These are phyloP conservation scores for Zosterops lateralis DNA, from an alignment of 2,113 vertebrate genomes.

Conservation along the genomic window DNA sequence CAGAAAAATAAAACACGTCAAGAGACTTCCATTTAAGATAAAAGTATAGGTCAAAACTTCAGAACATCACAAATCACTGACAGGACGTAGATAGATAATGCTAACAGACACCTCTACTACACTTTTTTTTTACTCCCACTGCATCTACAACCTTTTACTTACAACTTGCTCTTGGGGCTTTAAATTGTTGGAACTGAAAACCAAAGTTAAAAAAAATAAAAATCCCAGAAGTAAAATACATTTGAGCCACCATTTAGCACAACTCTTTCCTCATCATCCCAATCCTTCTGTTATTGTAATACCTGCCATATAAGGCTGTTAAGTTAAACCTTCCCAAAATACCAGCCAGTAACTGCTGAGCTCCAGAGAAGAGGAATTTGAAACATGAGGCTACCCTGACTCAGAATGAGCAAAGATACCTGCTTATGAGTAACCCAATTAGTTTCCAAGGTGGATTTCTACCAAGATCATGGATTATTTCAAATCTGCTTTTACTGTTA, in stretches of 20 bases:
- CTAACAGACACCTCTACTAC: neutral
- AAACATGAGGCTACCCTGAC: neutral
- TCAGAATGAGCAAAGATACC: neutral
- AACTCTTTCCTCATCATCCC: neutral
- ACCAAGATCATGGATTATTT: neutral
- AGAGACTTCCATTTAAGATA: neutral
- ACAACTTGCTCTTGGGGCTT: neutral
- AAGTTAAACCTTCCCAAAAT: neutral
- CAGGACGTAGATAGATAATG: rapidly evolving
- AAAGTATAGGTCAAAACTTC: neutral
- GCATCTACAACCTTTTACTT: neutral
- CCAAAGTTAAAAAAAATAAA: neutral
- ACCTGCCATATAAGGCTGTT: neutral
- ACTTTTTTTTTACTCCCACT: neutral
- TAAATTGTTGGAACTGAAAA: neutral
- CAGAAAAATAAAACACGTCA: neutral
- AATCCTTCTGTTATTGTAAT: neutral
- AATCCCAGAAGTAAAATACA: neutral
- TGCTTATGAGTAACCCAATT: rapidly evolving
- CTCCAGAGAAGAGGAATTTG: neutral
- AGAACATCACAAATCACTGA: neutral
- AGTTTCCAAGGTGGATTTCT: neutral
- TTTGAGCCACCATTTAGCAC: neutral
- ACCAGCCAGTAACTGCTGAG: neutral
- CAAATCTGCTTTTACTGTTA: neutral